Evolutionary conservation across 2,113 vertebrate species (phyloP).

Genomic region (Pitta sordida): DNA sequence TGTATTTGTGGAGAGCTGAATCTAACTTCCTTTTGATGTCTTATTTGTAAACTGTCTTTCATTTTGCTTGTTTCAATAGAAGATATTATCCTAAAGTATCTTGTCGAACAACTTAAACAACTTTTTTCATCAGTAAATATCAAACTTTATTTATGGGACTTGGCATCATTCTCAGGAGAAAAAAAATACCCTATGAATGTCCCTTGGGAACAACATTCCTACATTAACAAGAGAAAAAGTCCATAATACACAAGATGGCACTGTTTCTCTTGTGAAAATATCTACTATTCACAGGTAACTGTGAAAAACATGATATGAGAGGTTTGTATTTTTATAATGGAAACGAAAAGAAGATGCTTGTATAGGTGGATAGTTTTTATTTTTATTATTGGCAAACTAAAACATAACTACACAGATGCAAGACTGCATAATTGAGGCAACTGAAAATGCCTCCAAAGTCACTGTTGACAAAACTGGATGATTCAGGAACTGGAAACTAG

Average conservation of each 20-base stretch:
- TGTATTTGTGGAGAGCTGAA: background rate
- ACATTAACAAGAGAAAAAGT: background rate
- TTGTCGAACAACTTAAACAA: background rate
- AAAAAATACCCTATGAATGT: background rate
- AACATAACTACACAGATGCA: background rate
- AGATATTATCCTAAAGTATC: background rate
- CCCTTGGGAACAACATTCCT: background rate
- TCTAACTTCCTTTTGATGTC: background rate
- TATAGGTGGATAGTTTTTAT: background rate
- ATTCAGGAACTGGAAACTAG: background rate
- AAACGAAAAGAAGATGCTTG: background rate
- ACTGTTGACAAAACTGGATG: background rate
- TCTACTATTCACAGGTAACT: background rate
- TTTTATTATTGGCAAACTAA: background rate
- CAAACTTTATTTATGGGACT: background rate
- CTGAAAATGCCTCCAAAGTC: background rate
- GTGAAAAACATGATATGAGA: background rate
- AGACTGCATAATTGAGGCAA: background rate
- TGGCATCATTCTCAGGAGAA: background rate
- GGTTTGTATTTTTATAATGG: background rate
- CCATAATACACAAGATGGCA: constrained; percentile 48
- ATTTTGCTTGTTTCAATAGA: background rate
- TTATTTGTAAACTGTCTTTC: background rate
- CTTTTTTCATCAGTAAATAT: background rate
- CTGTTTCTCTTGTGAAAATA: constrained; percentile 36